Conservation (phyloP, 2,113 vertebrate species). For the Noturus placidus region DNA sequence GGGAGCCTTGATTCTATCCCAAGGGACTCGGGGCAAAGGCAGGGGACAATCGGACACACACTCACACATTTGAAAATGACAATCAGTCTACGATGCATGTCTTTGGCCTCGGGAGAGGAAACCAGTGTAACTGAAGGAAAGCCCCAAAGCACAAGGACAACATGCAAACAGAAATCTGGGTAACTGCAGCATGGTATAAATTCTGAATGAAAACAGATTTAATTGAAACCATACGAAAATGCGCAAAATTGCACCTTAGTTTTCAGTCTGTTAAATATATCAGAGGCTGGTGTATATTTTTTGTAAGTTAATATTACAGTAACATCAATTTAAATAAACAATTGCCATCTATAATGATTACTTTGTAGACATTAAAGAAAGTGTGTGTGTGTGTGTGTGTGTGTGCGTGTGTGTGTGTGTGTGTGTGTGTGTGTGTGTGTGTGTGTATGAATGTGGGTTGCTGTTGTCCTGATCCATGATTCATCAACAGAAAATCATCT, state of each 20-base stretch:
- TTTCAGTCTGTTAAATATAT: background rate
- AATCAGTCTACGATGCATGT: no score
- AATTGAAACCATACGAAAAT: background rate
- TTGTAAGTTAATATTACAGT: background rate
- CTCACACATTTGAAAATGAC: no score
- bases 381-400: no score
- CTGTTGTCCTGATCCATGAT: background rate
- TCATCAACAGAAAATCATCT: conserved; percentile 25
- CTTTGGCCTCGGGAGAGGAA: no score
- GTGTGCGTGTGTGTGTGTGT: background rate
- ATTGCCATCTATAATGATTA: no score
- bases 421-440: background rate
- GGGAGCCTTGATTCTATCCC: no score
- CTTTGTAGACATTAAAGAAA: no score
- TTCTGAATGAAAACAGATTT: background rate
- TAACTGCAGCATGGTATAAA: background rate
- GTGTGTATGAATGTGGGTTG: background rate
- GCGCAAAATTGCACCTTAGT: background rate
- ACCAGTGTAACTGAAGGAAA: no score
- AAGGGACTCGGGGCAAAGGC: no score
- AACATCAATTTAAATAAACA: background rate
- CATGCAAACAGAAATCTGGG: background rate
- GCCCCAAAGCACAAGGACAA: no score
- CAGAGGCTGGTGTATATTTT: background rate
- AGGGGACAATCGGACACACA: no score